Conservation (phyloP, 2,888 invertebrate species). For the Spilosoma lubricipeda region DNA sequence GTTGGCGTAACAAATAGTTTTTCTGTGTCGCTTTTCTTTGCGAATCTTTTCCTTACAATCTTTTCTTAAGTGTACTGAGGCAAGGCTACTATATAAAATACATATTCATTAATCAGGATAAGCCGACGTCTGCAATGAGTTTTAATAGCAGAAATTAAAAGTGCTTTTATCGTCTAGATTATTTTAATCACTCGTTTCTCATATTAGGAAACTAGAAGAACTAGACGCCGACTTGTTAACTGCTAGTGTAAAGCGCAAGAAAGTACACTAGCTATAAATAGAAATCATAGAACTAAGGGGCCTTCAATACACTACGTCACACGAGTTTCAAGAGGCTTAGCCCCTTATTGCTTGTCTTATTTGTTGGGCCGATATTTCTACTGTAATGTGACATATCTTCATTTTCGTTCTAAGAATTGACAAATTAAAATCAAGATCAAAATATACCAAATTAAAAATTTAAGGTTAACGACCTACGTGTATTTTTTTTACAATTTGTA, state of each 20-base stretch:
- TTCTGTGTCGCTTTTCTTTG: slow-evolving; percentile 70
- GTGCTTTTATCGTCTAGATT: slow-evolving; percentile 38
- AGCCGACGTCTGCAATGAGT: not conserved
- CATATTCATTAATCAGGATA: not conserved
- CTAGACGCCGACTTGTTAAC: slow-evolving; percentile 47
- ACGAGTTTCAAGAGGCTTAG: no score
- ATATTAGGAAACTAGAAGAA: slow-evolving; percentile 64
- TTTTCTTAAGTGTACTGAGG: not conserved
- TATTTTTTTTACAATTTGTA: not conserved
- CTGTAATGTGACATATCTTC: no score
- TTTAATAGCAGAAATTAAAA: slow-evolving; percentile 26
- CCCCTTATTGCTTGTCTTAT: no score
- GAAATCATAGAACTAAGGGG: slow-evolving; percentile 26
- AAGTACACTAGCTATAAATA: slow-evolving; percentile 68
- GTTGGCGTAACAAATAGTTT: slow-evolving; percentile 71
- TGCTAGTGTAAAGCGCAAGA: slow-evolving; percentile 55
- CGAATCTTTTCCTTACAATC: slow-evolving; percentile 51
- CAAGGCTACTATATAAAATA: not conserved
- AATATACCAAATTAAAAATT: no score
- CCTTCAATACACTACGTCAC: not conserved
- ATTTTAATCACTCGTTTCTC: slow-evolving; percentile 42
- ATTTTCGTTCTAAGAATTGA: no score
- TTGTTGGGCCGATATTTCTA: no score
- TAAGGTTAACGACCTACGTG: not conserved
- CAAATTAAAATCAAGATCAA: no score